Conservation (phyloP, 2,113 vertebrate genomes). For the Chloebia gouldiae region DNA sequence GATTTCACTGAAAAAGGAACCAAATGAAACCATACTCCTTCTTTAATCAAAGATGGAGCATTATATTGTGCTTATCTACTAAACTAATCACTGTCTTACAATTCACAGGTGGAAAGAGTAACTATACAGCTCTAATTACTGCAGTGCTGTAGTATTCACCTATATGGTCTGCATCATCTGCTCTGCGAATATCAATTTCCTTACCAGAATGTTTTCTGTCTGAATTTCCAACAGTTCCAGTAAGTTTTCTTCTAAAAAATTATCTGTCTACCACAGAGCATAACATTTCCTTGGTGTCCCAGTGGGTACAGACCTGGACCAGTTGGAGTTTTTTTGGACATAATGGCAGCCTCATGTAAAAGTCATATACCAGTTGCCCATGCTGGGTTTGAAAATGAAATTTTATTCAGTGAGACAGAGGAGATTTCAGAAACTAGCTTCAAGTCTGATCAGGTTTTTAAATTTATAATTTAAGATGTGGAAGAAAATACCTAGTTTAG, state of each 20-base stretch:
- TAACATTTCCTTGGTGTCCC: not conserved
- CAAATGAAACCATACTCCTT: not conserved
- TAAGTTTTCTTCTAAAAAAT: not conserved
- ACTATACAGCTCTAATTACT: not conserved
- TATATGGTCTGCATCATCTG: not conserved
- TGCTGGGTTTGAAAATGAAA: not conserved
- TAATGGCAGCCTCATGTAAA: not conserved
- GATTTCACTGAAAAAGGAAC: not conserved
- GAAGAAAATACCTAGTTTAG: not conserved
- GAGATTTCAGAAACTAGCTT: not conserved
- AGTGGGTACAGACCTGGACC: not conserved
- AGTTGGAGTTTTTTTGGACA: not conserved
- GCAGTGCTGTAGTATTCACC: not conserved
- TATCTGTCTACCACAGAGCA: not conserved
- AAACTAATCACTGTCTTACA: not conserved
- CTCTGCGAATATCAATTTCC: not conserved
- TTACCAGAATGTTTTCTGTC: not conserved
- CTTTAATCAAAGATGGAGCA: not conserved
- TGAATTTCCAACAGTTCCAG: not conserved
- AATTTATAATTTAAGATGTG: not conserved
- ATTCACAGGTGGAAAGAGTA: not conserved
- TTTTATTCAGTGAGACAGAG: not conserved
- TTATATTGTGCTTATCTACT: not conserved
- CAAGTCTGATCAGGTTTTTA: not conserved
- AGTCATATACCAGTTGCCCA: not conserved